phyloP scores from a whole-genome alignment of 2,888 invertebrate genomes.

The Xylota segnis region DNA sequence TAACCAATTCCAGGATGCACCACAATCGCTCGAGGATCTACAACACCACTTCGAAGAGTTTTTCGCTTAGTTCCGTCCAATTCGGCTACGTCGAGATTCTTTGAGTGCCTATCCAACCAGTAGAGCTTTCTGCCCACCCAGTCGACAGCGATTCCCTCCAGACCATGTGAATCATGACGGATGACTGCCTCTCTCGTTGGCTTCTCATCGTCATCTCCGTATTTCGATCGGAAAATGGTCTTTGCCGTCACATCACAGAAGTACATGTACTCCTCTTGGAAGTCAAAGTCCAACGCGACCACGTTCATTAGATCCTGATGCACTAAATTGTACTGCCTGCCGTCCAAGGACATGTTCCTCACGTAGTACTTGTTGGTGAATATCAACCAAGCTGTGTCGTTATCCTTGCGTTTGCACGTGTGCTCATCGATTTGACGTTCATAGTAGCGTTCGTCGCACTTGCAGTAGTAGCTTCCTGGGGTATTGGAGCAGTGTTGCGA shows the following conservation, averaged over 20 bases:
- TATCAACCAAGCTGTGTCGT: constrained; percentile 93
- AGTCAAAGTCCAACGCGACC: constrained; percentile 97
- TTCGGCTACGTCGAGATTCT: constrained; percentile 97
- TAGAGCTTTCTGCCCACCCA: constrained; percentile 98
- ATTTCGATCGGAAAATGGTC: constrained; percentile 93
- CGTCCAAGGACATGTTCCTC: constrained; percentile 97
- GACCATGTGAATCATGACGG: constrained; percentile 96
- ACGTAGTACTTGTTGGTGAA: constrained; percentile 99
- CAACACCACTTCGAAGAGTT: constrained; percentile 94
- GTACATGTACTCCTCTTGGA: constrained; percentile 93
- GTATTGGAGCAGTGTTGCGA: constrained; percentile 98
- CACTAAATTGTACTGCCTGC: constrained; percentile 92
- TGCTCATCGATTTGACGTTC: constrained; percentile 94
- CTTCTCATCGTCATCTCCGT: constrained; percentile 85
- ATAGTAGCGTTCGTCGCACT: constrained; percentile 96
- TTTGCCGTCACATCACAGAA: constrained; percentile 98
- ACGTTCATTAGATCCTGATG: constrained; percentile 98
- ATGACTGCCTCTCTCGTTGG: constrained; percentile 93
- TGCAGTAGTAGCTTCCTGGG: constrained; percentile 97
- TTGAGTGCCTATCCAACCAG: constrained; percentile 97
- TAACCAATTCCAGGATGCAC: constrained; percentile 98
- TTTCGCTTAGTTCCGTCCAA: constrained; percentile 96
- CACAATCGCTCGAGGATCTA: constrained; percentile 97
- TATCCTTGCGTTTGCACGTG: constrained; percentile 95
- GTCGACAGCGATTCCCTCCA: constrained; percentile 99